Base-by-base conservation (phyloP, 2,888 invertebrate species). In the Drosophila borborema region DNA sequence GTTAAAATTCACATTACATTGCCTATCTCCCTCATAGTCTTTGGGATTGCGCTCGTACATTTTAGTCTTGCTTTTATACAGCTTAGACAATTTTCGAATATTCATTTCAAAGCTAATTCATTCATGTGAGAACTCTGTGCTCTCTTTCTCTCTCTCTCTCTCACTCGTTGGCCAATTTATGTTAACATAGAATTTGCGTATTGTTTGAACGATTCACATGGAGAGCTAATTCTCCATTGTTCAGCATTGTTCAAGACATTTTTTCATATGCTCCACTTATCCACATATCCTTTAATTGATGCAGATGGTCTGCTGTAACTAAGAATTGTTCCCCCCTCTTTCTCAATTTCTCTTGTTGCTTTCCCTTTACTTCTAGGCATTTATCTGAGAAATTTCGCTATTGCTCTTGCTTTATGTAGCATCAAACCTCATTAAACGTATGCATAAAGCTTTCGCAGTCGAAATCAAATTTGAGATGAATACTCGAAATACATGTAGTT, bases 291-390 rank as follows among this genome's bases (percentile, higher is more conserved):
- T 51, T 28, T 53, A 59, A 70, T 80, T 66, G 77, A 54, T 70
- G 41, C 63, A 61, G 63, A 66, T 66, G 65, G 40, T 54, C 60
- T 53, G 34, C 46, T 41, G 60, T 77, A 68, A 68, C 73, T 64
- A 64, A 34, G 31, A 48, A 12, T 12, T 10, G 12, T 23, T 40
- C 23, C 14, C n/a, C 10, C 18, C 51, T 23, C n/a, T 8, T 10
- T 43, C 34, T 40, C 2, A 10, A 7, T 18, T n/a, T 36, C 8
- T 18, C 18, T 16, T 7, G 23, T n/a, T 2, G 2, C 6, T 41
- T 18, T 6, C 20, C 9, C n/a, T 38, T 36, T 3, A 46, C 16
- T 31, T 16, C 28, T n/a, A n/a, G 18, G 28, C 16, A 38, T 53
- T 43, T 67, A 67, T 67, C 49, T 67, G 10, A 10, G 12, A 16